Conservation (phyloP, 2,797 vertebrate species). For the Syngnathus rostellatus region DNA sequence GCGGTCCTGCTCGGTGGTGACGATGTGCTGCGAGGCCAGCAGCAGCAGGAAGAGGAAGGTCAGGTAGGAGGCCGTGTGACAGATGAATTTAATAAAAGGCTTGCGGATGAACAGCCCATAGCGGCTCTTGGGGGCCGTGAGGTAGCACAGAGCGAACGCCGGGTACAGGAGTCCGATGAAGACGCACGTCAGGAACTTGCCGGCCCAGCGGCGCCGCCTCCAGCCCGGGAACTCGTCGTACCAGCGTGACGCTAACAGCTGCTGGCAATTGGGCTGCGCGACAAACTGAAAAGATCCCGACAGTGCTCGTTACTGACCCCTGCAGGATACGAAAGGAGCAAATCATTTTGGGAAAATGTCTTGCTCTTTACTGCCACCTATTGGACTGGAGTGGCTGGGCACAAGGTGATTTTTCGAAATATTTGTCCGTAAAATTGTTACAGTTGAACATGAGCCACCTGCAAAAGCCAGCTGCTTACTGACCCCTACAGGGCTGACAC, state of each 20-base stretch:
- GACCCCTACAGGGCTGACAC: too few relatives aligned
- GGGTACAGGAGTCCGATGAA: constrained; percentile 94
- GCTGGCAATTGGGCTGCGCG: constrained; percentile 97
- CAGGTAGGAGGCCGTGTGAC: constrained; percentile 97
- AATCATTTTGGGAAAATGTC: not conserved
- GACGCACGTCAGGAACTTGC: constrained; percentile 93
- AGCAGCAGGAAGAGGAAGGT: constrained; percentile 95
- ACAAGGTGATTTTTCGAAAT: too few relatives aligned
- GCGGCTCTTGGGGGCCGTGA: constrained; percentile 91
- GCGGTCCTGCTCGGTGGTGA: constrained; percentile 80
- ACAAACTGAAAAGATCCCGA: constrained; percentile 77
- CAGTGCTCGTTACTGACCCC: not conserved
- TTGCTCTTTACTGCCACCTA: not conserved
- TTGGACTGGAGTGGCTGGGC: not conserved
- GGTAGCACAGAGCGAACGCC: constrained; percentile 88
- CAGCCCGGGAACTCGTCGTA: constrained; percentile 97
- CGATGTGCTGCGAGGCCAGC: constrained; percentile 92
- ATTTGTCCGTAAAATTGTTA: too few relatives aligned
- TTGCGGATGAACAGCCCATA: constrained; percentile 94
- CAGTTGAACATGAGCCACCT: too few relatives aligned
- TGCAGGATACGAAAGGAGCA: not conserved
- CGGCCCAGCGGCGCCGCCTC: constrained; percentile 92
- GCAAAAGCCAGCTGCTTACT: too few relatives aligned
- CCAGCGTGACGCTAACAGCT: constrained; percentile 94
- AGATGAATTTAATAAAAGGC: constrained; percentile 99